Evolutionary conservation across 2,888 invertebrate species (phyloP).

Genomic region (Trachelus troglodyta): DNA sequence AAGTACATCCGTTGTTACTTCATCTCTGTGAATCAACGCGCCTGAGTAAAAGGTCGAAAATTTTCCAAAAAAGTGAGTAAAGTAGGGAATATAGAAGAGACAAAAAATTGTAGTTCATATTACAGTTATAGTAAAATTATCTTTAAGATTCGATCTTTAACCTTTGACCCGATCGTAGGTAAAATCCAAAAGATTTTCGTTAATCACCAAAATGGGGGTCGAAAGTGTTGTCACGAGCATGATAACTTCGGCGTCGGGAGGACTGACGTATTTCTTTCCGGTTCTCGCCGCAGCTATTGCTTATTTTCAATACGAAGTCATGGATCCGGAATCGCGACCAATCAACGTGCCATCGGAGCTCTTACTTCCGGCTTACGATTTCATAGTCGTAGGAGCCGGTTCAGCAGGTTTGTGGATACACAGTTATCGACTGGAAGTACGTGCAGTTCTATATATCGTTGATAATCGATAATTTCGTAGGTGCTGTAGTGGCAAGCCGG

Average conservation of each 20-base stretch:
- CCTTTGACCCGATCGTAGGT: not conserved
- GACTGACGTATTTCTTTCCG: constrained; percentile 85
- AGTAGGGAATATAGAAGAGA: not conserved
- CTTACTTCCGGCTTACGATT: constrained; percentile 80
- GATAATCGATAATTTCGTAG: constrained; percentile 62
- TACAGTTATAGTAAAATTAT: not conserved
- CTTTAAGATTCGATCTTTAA: not conserved
- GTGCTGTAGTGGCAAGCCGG: constrained; percentile 86
- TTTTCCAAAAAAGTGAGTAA: not conserved
- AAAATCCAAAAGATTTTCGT: not conserved
- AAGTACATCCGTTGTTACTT: not conserved
- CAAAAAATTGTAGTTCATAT: too few relatives aligned
- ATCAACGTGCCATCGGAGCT: constrained; percentile 77
- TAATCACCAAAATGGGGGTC: constrained; percentile 46
- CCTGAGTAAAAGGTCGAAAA: not conserved
- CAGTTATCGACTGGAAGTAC: not conserved
- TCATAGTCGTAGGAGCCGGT: constrained; percentile 87
- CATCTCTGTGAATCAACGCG: not conserved
- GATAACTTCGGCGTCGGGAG: constrained; percentile 70
- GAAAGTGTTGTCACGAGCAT: constrained; percentile 50
- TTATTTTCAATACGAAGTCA: constrained; percentile 86
- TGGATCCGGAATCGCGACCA: constrained; percentile 84
- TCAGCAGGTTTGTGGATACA: constrained; percentile 75
- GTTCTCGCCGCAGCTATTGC: constrained; percentile 87
- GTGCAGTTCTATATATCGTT: not conserved